These are phyloP conservation scores for Oligia strigilis DNA, from an alignment of 2,888 invertebrate species.

Conservation along the genomic window DNA sequence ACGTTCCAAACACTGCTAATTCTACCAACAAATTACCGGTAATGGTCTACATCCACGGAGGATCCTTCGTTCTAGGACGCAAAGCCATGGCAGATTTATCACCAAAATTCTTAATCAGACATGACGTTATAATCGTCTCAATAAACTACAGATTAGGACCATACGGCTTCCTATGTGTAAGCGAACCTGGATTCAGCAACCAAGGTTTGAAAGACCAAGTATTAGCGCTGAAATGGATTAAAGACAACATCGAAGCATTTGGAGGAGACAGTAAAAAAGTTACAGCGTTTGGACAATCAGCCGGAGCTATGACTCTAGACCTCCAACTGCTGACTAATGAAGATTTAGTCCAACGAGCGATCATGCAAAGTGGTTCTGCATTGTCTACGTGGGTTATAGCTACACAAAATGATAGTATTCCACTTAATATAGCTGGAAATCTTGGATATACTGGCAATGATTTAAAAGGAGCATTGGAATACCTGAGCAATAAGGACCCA, in stretches of 20 bases:
- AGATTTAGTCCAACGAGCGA: conserved; percentile 46
- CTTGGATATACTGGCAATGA: conserved; percentile 35
- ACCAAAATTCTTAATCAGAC: conserved; percentile 42
- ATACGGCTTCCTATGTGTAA: conserved; percentile 56
- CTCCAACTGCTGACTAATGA: conserved; percentile 34
- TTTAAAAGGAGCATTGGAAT: conserved; percentile 34
- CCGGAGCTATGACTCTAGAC: conserved; percentile 55
- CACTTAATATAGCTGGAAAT: conserved; percentile 28
- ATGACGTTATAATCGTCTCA: conserved; percentile 48
- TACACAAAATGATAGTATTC: conserved; percentile 47
- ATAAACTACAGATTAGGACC: conserved; percentile 60
- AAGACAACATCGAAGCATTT: conserved; percentile 51
- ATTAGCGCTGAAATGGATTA: conserved; percentile 53
- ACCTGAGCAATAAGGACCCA: conserved; percentile 32
- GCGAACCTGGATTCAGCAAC: conserved; percentile 50
- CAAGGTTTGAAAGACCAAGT: conserved; percentile 60
- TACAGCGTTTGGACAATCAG: conserved; percentile 51
- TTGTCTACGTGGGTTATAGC: conserved; percentile 48
- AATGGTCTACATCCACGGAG: conserved; percentile 58
- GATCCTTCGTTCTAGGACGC: conserved; percentile 36
- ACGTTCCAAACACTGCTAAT: conserved; percentile 50
- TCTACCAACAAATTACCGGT: conserved; percentile 46
- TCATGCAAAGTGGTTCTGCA: conserved; percentile 57
- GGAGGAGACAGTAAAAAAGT: conserved; percentile 50
- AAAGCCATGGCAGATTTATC: conserved; percentile 16